Conservation (phyloP, 2,113 vertebrate species). For the Tauraco erythrolophus region DNA sequence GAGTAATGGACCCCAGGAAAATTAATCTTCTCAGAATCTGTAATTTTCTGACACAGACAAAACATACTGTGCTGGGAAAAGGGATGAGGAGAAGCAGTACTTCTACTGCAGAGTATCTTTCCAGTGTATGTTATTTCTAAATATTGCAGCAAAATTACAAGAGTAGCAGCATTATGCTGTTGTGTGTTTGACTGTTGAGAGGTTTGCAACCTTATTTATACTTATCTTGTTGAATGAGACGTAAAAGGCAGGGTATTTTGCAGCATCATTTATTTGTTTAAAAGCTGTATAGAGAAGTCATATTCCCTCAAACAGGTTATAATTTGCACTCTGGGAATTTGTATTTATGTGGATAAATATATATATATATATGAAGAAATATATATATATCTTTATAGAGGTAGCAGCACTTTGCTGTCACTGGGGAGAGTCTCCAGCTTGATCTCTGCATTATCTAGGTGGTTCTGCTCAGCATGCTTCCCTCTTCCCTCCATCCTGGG, state of each 20-base stretch:
- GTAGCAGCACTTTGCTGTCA: background rate
- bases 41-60: background rate
- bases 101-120: background rate
- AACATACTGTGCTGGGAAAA: background rate
- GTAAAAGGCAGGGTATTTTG: background rate
- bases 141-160: background rate
- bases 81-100: background rate
- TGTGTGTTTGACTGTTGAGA: background rate
- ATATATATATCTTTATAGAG: no score
- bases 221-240: background rate
- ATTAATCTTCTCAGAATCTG: background rate
- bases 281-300: background rate
- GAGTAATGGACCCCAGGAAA: constrained; percentile 29
- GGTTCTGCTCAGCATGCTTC: background rate
- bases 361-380: no score
- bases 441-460: background rate
- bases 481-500: background rate
- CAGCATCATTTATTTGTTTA: background rate
- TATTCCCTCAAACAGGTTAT: background rate
- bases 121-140: background rate
- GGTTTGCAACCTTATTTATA: background rate
- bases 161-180: background rate
- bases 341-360: background rate
- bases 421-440: background rate
- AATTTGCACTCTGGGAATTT: background rate